These are phyloP conservation scores for Ctenicera cuprea DNA, from an alignment of 2,888 invertebrate species.

Conservation along the genomic window DNA sequence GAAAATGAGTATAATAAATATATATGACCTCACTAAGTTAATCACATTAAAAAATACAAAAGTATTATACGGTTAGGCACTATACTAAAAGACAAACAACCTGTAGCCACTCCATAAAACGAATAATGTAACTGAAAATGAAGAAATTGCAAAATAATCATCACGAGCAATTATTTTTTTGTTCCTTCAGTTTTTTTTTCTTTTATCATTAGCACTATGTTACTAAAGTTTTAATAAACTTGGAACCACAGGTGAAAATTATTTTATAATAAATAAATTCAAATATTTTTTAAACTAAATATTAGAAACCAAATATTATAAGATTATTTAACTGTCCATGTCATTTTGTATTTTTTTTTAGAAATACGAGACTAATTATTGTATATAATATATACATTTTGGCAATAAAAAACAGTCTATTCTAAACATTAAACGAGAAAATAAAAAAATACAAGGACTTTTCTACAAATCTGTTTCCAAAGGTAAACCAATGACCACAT, in stretches of 20 bases:
- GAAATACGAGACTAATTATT: slow-evolving; percentile 16
- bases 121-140: not conserved
- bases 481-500: not conserved
- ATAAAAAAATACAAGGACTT: slow-evolving; percentile 25
- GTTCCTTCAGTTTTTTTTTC: not conserved
- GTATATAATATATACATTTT: slow-evolving; percentile 34
- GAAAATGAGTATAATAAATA: slow-evolving; percentile 27
- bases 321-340: slow-evolving; percentile 18
- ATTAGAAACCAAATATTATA: slow-evolving; percentile 1
- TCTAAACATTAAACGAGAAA: slow-evolving; percentile 17
- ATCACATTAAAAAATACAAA: slow-evolving; percentile 33
- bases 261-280: not conserved
- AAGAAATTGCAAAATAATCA: not conserved
- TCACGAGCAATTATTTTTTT: not conserved
- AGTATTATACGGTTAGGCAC: slow-evolving; percentile 14
- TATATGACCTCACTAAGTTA: slow-evolving; percentile 14
- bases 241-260: slow-evolving; percentile 3
- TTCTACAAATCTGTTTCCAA: slow-evolving; percentile 6
- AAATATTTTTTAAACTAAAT: slow-evolving; percentile 7
- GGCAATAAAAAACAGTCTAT: slow-evolving; percentile 35
- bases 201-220: not conserved
- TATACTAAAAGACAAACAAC: slow-evolving; percentile 9
- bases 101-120: slow-evolving; percentile 11
- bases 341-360: slow-evolving; percentile 5
- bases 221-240: not conserved